phyloP scores from a whole-genome alignment of 92 coral and sea anemone species.

The Umimayanthus chanpuru region DNA sequence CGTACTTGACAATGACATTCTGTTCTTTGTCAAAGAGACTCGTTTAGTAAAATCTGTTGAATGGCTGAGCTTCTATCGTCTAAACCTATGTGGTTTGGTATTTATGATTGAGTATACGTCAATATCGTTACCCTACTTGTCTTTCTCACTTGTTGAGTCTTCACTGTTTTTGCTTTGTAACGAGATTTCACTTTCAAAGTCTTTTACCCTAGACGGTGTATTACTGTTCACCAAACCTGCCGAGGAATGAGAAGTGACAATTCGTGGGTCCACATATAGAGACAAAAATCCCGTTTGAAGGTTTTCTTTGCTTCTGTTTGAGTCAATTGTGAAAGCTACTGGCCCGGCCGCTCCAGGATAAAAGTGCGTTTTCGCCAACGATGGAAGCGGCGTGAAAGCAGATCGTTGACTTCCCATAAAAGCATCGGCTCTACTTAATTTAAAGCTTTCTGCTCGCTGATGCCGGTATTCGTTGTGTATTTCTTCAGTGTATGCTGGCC shows the following conservation, averaged over 20 bases:
- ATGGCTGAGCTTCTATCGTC: background rate
- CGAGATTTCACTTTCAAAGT: slow-evolving; percentile 28
- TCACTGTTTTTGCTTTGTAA: slow-evolving; percentile 37
- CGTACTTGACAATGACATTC: background rate
- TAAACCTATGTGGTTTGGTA: background rate
- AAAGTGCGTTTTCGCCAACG: slow-evolving; percentile 72
- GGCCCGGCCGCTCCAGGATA: slow-evolving; percentile 62
- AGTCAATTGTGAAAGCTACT: slow-evolving; percentile 74
- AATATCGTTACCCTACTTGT: background rate
- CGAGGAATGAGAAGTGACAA: slow-evolving; percentile 35
- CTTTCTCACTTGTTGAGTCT: slow-evolving; percentile 30
- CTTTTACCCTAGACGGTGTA: slow-evolving; percentile 7
- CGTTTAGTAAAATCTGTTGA: background rate
- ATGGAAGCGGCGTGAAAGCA: slow-evolving; percentile 80
- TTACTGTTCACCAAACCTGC: background rate
- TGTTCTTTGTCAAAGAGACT: slow-evolving; percentile 1
- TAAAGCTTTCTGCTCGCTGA: slow-evolving; percentile 66
- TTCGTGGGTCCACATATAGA: slow-evolving; percentile 68
- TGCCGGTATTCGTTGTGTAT: slow-evolving; percentile 69
- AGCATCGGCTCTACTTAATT: slow-evolving; percentile 66
- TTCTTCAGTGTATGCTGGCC: slow-evolving; percentile 70
- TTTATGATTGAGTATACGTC: background rate
- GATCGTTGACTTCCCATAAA: slow-evolving; percentile 79
- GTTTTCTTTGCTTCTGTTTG: slow-evolving; percentile 67
- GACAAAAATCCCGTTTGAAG: slow-evolving; percentile 56